Percentiles rank a stretch among this genome's conserved stretches.
phyloP scores from a whole-genome alignment of 2,888 invertebrate species.

The Cremastobaeus sp. region DNA sequence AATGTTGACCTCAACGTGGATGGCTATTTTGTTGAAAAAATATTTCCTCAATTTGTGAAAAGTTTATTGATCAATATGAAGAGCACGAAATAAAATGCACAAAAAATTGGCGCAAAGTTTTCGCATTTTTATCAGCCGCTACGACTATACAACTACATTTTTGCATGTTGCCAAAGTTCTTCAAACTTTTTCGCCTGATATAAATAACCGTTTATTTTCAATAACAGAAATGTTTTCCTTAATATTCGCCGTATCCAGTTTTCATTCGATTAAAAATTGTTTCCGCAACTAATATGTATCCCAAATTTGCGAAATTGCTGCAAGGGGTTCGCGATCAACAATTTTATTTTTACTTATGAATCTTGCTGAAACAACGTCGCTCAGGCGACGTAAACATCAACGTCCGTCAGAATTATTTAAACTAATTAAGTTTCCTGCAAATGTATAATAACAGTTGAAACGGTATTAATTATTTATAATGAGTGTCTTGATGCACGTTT shows the following conservation, averaged over 20 bases:
- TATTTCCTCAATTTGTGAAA: no score
- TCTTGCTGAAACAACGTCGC: no score
- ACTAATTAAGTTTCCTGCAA: constrained; percentile 14
- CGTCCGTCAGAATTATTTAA: constrained; percentile 13
- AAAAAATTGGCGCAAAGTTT: constrained; percentile 33
- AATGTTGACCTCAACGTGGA: neutral
- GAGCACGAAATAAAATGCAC: constrained; percentile 15
- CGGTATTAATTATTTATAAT: constrained; percentile 15
- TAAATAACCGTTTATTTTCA: neutral
- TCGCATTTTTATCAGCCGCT: constrained; percentile 29
- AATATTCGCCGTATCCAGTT: no score
- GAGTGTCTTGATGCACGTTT: no score
- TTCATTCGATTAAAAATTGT: no score
- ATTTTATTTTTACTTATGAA: neutral
- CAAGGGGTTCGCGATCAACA: neutral
- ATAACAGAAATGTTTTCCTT: no score
- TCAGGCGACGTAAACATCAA: no score
- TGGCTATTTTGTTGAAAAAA: constrained; percentile 7
- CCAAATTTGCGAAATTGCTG: no score
- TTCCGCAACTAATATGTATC: no score
- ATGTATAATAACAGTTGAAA: constrained; percentile 14
- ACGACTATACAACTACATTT: constrained; percentile 16
- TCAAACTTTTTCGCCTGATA: neutral
- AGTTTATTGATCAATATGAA: constrained; percentile 29
- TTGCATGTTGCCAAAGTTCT: constrained; percentile 26